Percentiles rank a stretch among this genome's conserved stretches.
Conservation (phyloP, 2,888 invertebrate species). For the Brachypalpus laphriformis region DNA sequence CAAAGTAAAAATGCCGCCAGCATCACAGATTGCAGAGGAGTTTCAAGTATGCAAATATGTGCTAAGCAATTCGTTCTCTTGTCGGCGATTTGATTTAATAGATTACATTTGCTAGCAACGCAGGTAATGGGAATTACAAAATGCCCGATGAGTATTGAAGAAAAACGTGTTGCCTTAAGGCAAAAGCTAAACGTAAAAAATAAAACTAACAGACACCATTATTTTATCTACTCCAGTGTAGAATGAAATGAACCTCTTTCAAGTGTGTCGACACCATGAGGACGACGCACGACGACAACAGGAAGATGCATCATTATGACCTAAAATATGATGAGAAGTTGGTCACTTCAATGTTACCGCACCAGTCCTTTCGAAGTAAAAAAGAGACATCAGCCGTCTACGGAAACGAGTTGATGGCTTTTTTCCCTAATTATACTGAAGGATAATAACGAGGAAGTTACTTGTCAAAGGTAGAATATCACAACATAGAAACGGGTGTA, state of each 20-base stretch:
- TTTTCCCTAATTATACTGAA: neutral
- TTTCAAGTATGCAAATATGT: slow-evolving; percentile 56
- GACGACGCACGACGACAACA: neutral
- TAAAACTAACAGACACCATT: neutral
- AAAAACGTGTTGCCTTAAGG: neutral
- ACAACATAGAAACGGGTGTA: neutral
- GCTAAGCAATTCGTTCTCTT: slow-evolving; percentile 58
- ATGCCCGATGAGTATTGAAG: neutral
- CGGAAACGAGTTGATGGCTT: neutral
- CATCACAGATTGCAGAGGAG: slow-evolving; percentile 11
- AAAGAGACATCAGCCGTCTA: neutral
- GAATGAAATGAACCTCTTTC: neutral
- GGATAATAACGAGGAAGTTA: slow-evolving; percentile 1
- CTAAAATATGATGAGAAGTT: slow-evolving; percentile 26
- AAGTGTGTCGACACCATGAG: neutral
- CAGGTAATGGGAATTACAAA: slow-evolving; percentile 52
- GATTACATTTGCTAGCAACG: slow-evolving; percentile 41
- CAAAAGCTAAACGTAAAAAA: neutral
- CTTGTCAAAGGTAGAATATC: neutral
- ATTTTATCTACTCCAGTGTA: neutral
- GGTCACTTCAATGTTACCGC: slow-evolving; percentile 43
- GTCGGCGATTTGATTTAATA: slow-evolving; percentile 59
- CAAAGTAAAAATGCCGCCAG: slow-evolving; percentile 28
- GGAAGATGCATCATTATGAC: slow-evolving; percentile 30
- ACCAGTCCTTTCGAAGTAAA: slow-evolving; percentile 7